phyloP scores from a whole-genome alignment of 2,888 invertebrate genomes.

The Tenthredo scrophulariae region DNA sequence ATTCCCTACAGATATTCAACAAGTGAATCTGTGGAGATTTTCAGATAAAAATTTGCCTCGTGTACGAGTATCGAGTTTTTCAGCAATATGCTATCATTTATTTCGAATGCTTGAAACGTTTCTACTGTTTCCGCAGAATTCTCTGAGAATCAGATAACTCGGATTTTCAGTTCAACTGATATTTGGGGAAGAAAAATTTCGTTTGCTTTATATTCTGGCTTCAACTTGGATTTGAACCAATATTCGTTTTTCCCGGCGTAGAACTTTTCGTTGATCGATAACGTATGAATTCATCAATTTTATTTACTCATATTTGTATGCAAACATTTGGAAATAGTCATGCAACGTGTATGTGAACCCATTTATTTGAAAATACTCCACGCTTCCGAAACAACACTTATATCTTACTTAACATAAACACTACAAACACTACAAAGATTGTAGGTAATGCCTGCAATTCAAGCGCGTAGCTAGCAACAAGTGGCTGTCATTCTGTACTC shows the following conservation, averaged over 20 bases:
- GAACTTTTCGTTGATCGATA: background rate
- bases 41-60: background rate
- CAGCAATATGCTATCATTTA: background rate
- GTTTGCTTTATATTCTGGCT: background rate
- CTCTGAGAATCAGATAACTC: background rate
- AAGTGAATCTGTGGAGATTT: background rate
- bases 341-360: background rate
- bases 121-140: background rate
- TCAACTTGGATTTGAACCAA: background rate
- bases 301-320: background rate
- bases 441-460: slow-evolving; percentile 6
- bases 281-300: background rate
- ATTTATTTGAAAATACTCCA: background rate
- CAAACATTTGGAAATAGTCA: background rate
- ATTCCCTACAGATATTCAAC: background rate
- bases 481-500: slow-evolving; percentile 36
- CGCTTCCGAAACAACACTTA: background rate
- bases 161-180: background rate
- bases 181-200: background rate
- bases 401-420: background rate
- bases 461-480: slow-evolving; percentile 26
- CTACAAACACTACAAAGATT: slow-evolving; percentile 2
- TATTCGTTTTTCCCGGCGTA: background rate
- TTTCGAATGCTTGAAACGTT: background rate
- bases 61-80: background rate